Percentiles rank a stretch among this genome's conserved stretches.
These are phyloP conservation scores for Lagodon rhomboides DNA, from an alignment of 2,797 vertebrate species.

Conservation along the genomic window DNA sequence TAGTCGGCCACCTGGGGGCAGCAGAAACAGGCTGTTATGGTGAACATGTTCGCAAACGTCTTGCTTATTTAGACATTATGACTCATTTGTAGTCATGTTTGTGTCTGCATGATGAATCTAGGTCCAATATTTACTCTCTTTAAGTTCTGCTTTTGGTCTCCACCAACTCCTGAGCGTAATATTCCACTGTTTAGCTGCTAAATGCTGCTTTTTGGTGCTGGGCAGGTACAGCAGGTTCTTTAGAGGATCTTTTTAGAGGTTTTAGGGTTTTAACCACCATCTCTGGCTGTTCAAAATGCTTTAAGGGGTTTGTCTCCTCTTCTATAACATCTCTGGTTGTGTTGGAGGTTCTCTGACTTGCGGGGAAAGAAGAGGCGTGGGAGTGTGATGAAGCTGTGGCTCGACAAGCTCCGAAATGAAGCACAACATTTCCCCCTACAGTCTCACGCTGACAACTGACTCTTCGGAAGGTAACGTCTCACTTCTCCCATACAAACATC, in stretches of 20 bases:
- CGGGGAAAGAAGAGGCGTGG: not conserved
- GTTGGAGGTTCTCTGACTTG: not conserved
- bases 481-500: not conserved
- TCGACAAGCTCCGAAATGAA: slow-evolving; percentile 31
- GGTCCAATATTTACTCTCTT: not conserved
- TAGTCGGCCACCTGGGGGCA: not conserved
- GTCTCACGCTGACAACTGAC: slow-evolving; percentile 9
- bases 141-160: not conserved
- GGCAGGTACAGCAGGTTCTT: not conserved
- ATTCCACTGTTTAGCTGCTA: not conserved
- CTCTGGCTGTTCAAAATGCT: too few relatives aligned
- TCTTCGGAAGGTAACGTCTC: not conserved
- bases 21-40: not conserved
- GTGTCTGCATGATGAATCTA: too few relatives aligned
- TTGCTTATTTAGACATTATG: too few relatives aligned
- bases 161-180: not conserved
- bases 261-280: too few relatives aligned
- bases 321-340: too few relatives aligned
- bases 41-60: too few relatives aligned
- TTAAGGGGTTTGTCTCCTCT: too few relatives aligned
- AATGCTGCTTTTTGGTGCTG: not conserved
- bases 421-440: slow-evolving; percentile 8
- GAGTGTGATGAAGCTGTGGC: slow-evolving; percentile 9
- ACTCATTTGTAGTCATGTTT: too few relatives aligned
- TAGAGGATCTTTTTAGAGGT: too few relatives aligned